phyloP scores from a whole-genome alignment of 2,888 invertebrate species.

The Thelaira solivaga region DNA sequence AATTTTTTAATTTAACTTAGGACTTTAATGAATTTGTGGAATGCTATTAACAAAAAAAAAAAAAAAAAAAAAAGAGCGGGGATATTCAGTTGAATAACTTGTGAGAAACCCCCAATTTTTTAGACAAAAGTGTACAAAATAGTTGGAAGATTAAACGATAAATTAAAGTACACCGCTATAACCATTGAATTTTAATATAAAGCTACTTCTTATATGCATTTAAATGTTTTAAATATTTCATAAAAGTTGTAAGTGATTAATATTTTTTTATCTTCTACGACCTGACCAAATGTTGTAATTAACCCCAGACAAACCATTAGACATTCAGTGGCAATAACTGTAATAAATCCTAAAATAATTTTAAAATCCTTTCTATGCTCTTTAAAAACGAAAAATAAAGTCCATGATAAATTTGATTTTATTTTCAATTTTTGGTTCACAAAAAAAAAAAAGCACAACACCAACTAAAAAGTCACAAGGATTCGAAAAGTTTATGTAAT shows the following conservation, averaged over 20 bases:
- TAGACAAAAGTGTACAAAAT: too few species aligned
- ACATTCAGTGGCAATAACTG: conserved; percentile 32
- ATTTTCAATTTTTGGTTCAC: conserved; percentile 56
- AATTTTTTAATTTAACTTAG: too few species aligned
- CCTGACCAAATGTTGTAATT: conserved; percentile 72
- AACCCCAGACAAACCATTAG: conserved; percentile 67
- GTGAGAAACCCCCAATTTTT: too few species aligned
- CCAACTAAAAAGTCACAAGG: conserved; percentile 12
- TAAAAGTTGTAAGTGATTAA: conserved; percentile 45
- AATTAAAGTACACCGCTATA: neutral
- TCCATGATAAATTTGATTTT: conserved; percentile 54
- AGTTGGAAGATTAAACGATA: too few species aligned
- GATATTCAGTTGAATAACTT: too few species aligned
- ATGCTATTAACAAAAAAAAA: too few species aligned
- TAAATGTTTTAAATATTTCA: conserved; percentile 29
- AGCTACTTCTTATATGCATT: neutral
- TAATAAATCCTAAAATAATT: conserved; percentile 51
- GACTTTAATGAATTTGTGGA: too few species aligned
- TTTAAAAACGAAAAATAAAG: conserved; percentile 13
- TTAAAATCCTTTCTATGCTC: conserved; percentile 13
- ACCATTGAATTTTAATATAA: neutral
- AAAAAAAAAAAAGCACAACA: too few species aligned
- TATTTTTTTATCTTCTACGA: conserved; percentile 64
- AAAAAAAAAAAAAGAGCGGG: too few species aligned
- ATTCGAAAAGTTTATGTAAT: conserved; percentile 33